A percentile compares a stretch with the other conserved stretches of the same genome.
phyloP scores from a whole-genome alignment of 2,113 vertebrate genomes.

The Cheirogaleus medius region DNA sequence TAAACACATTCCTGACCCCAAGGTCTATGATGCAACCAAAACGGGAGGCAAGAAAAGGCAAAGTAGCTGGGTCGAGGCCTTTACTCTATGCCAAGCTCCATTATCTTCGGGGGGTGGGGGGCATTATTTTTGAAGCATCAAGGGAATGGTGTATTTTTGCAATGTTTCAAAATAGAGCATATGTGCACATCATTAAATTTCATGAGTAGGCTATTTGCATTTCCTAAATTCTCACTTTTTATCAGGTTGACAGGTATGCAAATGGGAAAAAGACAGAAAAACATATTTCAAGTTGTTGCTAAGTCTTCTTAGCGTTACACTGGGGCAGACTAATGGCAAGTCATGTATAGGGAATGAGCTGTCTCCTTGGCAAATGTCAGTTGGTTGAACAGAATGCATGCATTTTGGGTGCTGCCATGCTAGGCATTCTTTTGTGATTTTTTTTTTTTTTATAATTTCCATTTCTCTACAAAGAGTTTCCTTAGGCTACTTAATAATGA shows the following conservation, averaged over 20 bases:
- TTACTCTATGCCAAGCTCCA: background rate
- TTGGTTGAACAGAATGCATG: background rate
- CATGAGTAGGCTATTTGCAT: slow-evolving; percentile 60
- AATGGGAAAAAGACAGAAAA: slow-evolving; percentile 46
- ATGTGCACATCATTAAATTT: slow-evolving; percentile 65
- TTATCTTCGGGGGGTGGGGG: background rate
- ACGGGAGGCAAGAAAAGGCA: background rate
- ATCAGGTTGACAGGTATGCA: slow-evolving; percentile 66
- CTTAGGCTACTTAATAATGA: slow-evolving; percentile 4
- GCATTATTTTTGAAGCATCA: background rate
- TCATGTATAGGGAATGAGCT: background rate
- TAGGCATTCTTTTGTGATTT: slow-evolving; percentile 21
- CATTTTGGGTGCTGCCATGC: slow-evolving; percentile 52
- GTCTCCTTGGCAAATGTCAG: background rate
- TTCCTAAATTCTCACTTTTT: slow-evolving; percentile 62
- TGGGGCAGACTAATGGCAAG: background rate
- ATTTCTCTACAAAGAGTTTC: background rate
- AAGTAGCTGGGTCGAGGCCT: background rate
- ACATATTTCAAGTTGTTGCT: background rate
- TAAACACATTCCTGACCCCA: background rate
- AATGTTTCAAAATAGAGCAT: slow-evolving; percentile 40
- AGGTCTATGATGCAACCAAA: background rate
- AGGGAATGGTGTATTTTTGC: slow-evolving; percentile 20
- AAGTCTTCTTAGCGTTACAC: background rate
- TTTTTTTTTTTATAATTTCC: background rate